These are phyloP conservation scores for Drosophila diplacantha DNA, from an alignment of 2,888 invertebrate species.

Conservation along the genomic window DNA sequence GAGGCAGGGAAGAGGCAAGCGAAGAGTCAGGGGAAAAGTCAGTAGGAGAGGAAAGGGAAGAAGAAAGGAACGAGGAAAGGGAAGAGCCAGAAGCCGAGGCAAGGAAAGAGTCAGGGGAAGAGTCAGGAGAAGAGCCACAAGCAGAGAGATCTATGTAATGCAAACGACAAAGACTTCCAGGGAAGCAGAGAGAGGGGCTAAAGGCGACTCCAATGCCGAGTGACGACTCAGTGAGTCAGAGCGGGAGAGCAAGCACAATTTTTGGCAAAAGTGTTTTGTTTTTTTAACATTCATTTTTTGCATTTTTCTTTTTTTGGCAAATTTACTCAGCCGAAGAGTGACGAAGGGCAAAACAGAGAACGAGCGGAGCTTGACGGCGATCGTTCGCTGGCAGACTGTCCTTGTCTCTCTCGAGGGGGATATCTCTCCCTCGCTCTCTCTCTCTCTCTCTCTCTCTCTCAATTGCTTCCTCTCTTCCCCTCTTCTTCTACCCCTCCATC, in stretches of 20 bases:
- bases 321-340: constrained; percentile 35
- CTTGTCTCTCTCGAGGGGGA: not conserved
- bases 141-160: constrained; percentile 32
- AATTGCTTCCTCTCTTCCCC: not conserved
- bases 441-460: not conserved
- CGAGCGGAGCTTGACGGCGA: constrained; percentile 24
- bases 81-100: not conserved
- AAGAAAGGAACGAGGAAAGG: no score
- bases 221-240: not conserved
- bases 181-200: constrained; percentile 1
- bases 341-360: constrained; percentile 3
- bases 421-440: not conserved
- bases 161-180: constrained; percentile 23
- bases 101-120: not conserved
- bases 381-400: not conserved
- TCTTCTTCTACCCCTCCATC: no score
- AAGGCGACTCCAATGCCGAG: constrained; percentile 1
- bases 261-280: constrained; percentile 47
- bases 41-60: not conserved
- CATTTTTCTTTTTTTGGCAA: constrained; percentile 20
- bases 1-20: not conserved
- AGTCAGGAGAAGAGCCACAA: not conserved
- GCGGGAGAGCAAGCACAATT: constrained; percentile 10
- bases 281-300: not conserved
- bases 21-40: not conserved